Percentiles rank a stretch among this genome's conserved stretches.
These are phyloP conservation scores for Emberiza fucata DNA, from an alignment of 2,113 vertebrate species.

Conservation along the genomic window DNA sequence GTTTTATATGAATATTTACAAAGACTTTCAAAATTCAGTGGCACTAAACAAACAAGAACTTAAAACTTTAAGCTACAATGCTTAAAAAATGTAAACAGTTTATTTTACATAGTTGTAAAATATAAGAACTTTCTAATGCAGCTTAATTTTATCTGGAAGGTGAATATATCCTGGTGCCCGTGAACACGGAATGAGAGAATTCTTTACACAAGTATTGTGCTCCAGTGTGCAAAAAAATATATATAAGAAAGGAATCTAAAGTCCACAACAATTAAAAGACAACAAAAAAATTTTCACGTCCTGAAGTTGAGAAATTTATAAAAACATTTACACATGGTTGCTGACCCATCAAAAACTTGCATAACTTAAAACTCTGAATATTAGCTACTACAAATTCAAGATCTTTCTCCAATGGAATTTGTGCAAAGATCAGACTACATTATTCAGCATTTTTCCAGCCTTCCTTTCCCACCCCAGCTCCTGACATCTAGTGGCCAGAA, in stretches of 20 bases:
- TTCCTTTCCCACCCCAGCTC: background rate
- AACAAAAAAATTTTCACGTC: slow-evolving; percentile 65
- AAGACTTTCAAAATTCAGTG: slow-evolving; percentile 71
- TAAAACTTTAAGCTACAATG: slow-evolving; percentile 77
- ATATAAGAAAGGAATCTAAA: slow-evolving; percentile 71
- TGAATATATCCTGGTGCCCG: slow-evolving; percentile 73
- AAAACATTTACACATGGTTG: slow-evolving; percentile 74
- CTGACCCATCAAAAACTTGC: slow-evolving; percentile 70
- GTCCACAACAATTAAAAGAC: slow-evolving; percentile 71
- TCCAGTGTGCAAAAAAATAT: slow-evolving; percentile 76
- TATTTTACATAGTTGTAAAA: slow-evolving; percentile 79
- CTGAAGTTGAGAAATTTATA: slow-evolving; percentile 74
- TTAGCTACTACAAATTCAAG: slow-evolving; percentile 62
- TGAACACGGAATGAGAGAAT: slow-evolving; percentile 76
- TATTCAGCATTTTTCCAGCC: background rate
- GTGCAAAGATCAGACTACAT: slow-evolving; percentile 56
- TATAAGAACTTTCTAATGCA: slow-evolving; percentile 74
- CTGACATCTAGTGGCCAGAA: slow-evolving; percentile 54
- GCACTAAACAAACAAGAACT: slow-evolving; percentile 72
- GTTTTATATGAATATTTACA: slow-evolving; percentile 76
- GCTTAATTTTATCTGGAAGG: slow-evolving; percentile 66
- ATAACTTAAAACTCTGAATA: slow-evolving; percentile 64
- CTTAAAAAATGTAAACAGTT: slow-evolving; percentile 84
- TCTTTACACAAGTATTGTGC: slow-evolving; percentile 79
- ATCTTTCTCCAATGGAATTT: slow-evolving; percentile 50